These are phyloP conservation scores for Perca fluviatilis DNA, from an alignment of 2,113 vertebrate species.

Conservation along the genomic window DNA sequence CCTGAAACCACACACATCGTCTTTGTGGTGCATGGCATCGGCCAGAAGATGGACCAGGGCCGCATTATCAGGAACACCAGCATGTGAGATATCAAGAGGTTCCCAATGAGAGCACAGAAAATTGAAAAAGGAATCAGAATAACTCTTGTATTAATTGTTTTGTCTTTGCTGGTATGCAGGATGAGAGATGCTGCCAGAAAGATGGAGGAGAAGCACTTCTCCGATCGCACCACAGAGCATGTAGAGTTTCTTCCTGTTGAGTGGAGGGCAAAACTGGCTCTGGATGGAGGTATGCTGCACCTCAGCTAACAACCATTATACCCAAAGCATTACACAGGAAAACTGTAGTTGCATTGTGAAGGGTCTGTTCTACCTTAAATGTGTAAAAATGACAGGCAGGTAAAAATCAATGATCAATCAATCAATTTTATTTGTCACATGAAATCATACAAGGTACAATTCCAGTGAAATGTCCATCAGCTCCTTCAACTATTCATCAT, in stretches of 20 bases:
- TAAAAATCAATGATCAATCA: too few relatives aligned
- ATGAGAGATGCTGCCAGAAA: slow-evolving; percentile 96
- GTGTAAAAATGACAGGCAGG: too few relatives aligned
- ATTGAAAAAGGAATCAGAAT: background rate
- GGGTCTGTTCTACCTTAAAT: too few relatives aligned
- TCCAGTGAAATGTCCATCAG: too few relatives aligned
- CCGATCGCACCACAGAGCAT: slow-evolving; percentile 89
- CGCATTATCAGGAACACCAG: slow-evolving; percentile 98
- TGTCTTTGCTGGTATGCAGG: slow-evolving; percentile 77
- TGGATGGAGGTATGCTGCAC: slow-evolving; percentile 91
- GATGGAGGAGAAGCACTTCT: slow-evolving; percentile 96
- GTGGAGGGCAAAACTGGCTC: slow-evolving; percentile 95
- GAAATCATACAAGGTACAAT: too few relatives aligned
- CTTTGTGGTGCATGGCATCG: slow-evolving; percentile 97
- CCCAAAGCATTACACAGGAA: too few relatives aligned
- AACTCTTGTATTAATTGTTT: background rate
- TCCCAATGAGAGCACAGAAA: background rate
- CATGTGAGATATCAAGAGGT: slow-evolving; percentile 87
- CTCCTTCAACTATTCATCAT: too few relatives aligned
- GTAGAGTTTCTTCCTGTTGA: slow-evolving; percentile 98
- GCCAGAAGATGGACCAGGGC: slow-evolving; percentile 99
- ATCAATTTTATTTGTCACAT: too few relatives aligned
- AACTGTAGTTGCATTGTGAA: too few relatives aligned
- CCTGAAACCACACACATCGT: slow-evolving; percentile 95
- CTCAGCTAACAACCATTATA: background rate